A percentile compares a stretch with the other conserved stretches of the same genome.
Evolutionary conservation across 1,140 invertebrate genomes (phyloP).

Genomic region (Lucilia sericata): DNA sequence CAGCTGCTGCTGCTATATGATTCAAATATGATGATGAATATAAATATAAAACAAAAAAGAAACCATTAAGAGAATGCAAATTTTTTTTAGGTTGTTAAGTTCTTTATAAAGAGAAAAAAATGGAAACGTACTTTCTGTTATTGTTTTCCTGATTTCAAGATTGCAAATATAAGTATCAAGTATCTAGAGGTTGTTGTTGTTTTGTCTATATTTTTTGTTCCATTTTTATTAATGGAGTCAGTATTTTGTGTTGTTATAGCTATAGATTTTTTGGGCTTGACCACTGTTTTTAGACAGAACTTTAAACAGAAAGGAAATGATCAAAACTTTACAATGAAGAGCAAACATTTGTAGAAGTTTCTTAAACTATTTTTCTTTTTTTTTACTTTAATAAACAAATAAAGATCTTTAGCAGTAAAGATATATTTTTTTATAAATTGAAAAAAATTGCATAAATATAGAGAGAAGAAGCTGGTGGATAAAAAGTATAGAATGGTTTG

Average conservation of each 20-base stretch:
- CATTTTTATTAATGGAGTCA: not conserved
- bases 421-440: not conserved
- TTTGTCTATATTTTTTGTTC: too few species aligned
- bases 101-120: not conserved
- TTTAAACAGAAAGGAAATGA: not conserved
- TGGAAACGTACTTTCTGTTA: slow-evolving; percentile 2
- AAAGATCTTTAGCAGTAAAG: not conserved
- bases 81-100: slow-evolving; percentile 5
- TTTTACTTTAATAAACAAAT: not conserved
- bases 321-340: not conserved
- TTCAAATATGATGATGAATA: not conserved
- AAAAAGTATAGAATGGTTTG: not conserved
- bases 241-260: not conserved
- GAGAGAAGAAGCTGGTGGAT: not conserved
- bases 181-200: not conserved
- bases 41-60: not conserved
- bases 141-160: slow-evolving; percentile 34
- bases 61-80: slow-evolving; percentile 20
- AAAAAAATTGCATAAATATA: slow-evolving; percentile 1
- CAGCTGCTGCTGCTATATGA: not conserved
- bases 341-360: not conserved
- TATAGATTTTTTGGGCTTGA: slow-evolving; percentile 1
- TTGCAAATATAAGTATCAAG: not conserved
- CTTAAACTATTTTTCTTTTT: too few species aligned
- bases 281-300: not conserved